Evolutionary conservation across 1,140 invertebrate genomes (phyloP).

Genomic region (Aphelenchoides besseyi): DNA sequence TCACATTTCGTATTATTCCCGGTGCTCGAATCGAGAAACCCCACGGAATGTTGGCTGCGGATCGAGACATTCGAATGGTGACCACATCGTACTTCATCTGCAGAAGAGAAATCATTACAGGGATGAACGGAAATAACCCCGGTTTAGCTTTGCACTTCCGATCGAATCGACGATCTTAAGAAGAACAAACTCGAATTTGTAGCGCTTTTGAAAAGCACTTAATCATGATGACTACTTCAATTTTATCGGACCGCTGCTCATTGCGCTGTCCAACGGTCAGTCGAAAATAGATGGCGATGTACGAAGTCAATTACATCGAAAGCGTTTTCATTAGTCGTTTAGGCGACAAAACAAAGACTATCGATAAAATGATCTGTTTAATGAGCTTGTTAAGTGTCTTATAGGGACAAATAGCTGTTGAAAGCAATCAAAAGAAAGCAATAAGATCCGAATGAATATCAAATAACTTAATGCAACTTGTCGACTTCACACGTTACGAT

Average conservation of each 20-base stretch:
- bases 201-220: slow-evolving; percentile 9
- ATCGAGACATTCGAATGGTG: slow-evolving; percentile 29
- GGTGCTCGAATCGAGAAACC: slow-evolving; percentile 25
- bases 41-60: slow-evolving; percentile 26
- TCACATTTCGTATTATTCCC: slow-evolving; percentile 21
- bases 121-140: neutral
- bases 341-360: too few relatives aligned
- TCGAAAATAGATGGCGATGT: neutral
- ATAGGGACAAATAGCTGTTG: too few relatives aligned
- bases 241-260: slow-evolving; percentile 1
- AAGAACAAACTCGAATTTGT: neutral
- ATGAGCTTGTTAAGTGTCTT: too few relatives aligned
- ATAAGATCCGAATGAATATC: too few relatives aligned
- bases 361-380: too few relatives aligned
- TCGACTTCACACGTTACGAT: too few relatives aligned
- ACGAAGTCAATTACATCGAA: too few relatives aligned
- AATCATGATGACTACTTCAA: neutral
- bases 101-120: slow-evolving; percentile 12
- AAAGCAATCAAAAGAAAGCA: too few relatives aligned
- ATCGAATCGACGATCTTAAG: slow-evolving; percentile 1
- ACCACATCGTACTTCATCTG: slow-evolving; percentile 27
- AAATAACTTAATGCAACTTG: too few relatives aligned
- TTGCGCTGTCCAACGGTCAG: neutral
- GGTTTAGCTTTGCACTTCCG: neutral
- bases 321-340: too few relatives aligned